These are phyloP conservation scores for Rhogogaster chlorosoma DNA, from an alignment of 2,888 invertebrate genomes.

Conservation along the genomic window DNA sequence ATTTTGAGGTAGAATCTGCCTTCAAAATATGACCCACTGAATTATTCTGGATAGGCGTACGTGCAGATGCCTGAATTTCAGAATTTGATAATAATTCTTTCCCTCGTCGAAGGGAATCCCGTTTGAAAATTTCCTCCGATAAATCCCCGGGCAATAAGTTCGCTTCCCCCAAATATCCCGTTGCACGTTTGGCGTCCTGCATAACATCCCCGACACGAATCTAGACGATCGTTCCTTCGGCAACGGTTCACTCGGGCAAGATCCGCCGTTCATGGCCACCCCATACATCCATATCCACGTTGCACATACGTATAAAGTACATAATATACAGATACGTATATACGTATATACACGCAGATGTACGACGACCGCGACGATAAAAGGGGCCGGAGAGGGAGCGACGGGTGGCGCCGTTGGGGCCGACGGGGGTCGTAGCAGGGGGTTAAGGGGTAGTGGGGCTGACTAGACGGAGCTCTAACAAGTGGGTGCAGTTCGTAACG, in stretches of 20 bases:
- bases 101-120: not conserved
- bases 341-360: not conserved
- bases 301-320: not conserved
- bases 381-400: slow-evolving; percentile 40
- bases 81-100: not conserved
- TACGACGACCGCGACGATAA: slow-evolving; percentile 25
- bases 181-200: not conserved
- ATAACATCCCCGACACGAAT: not conserved
- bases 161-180: not conserved
- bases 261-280: slow-evolving; percentile 19
- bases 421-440: not conserved
- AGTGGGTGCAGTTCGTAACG: slow-evolving; percentile 70
- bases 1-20: no score
- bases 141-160: slow-evolving; percentile 12
- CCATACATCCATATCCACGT: not conserved
- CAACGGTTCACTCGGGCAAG: not conserved
- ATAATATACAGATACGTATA: no score
- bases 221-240: not conserved
- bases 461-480: slow-evolving; percentile 69
- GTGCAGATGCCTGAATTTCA: not conserved
- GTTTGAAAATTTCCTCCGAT: not conserved
- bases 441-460: not conserved
- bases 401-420: slow-evolving; percentile 53
- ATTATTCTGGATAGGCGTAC: no score
- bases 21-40: no score